phyloP scores from a whole-genome alignment of 2,113 vertebrate species.

The Kryptolebias marmoratus region DNA sequence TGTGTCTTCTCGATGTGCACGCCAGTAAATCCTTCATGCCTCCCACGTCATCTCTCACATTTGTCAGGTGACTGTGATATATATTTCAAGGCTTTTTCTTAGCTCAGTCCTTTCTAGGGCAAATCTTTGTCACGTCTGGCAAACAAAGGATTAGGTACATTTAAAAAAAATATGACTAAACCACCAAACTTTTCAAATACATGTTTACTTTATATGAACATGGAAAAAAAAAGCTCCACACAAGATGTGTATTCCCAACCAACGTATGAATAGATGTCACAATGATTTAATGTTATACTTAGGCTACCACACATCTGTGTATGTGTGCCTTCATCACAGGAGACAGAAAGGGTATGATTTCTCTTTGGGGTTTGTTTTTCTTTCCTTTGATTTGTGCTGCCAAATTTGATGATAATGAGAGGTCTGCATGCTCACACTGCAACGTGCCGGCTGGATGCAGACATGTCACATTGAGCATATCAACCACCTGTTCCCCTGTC shows the following conservation, averaged over 20 bases:
- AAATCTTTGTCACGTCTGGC: too few relatives aligned
- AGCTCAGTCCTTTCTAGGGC: too few relatives aligned
- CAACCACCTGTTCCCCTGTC: constrained; percentile 47
- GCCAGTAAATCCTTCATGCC: neutral
- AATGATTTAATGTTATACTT: constrained; percentile 60
- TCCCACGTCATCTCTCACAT: neutral
- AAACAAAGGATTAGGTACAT: too few relatives aligned
- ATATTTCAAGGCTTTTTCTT: neutral
- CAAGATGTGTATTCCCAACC: neutral
- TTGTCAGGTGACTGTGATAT: neutral
- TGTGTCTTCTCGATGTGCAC: neutral
- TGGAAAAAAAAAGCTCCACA: constrained; percentile 12
- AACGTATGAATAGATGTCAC: neutral
- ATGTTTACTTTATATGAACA: too few relatives aligned
- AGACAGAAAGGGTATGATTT: constrained; percentile 40
- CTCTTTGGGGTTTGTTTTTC: constrained; percentile 43
- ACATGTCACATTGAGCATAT: constrained; percentile 57
- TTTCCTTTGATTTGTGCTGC: constrained; percentile 62
- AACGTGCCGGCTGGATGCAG: constrained; percentile 47
- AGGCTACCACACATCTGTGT: constrained; percentile 31
- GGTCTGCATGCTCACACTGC: constrained; percentile 33
- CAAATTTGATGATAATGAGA: constrained; percentile 64
- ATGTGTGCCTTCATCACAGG: constrained; percentile 61
- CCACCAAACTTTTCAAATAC: too few relatives aligned
- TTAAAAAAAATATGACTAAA: too few relatives aligned